Evolutionary conservation across 37 sponge, comb jelly and placozoan genomes (phyloP).

Genomic region (Aplysina aerophoba): DNA sequence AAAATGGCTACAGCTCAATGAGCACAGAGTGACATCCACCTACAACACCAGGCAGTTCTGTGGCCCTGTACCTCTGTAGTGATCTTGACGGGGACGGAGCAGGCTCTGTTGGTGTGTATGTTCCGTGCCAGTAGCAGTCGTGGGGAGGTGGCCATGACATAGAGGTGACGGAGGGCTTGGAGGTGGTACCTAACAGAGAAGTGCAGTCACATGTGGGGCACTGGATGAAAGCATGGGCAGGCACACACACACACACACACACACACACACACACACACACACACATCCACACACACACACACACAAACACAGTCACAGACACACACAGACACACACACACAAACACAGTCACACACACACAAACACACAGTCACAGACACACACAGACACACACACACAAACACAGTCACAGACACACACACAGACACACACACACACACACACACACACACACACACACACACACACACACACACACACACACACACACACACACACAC

Average conservation of each 20-base stretch:
- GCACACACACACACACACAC: constrained; percentile 33
- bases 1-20: too few relatives aligned
- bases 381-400: constrained; percentile 31
- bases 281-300: not conserved
- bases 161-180: constrained; percentile 91
- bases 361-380: constrained; percentile 23
- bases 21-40: too few relatives aligned
- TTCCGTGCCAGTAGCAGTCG: constrained; percentile 74
- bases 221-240: not conserved
- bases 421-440: constrained; percentile 17
- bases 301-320: too few relatives aligned
- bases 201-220: not conserved
- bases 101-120: constrained; percentile 48
- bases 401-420: not conserved
- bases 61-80: constrained; percentile 38
- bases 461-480: constrained; percentile 37
- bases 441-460: constrained; percentile 33
- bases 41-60: too few relatives aligned
- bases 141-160: constrained; percentile 80
- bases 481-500: constrained; percentile 31
- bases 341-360: constrained; percentile 23
- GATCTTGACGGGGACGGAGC: constrained; percentile 66
- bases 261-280: constrained; percentile 18
- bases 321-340: constrained; percentile 1
- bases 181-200: constrained; percentile 73